A percentile compares a stretch with the other conserved stretches of the same genome.
Conservation (phyloP, 2,888 invertebrate genomes). For the Drosophila rellima region DNA sequence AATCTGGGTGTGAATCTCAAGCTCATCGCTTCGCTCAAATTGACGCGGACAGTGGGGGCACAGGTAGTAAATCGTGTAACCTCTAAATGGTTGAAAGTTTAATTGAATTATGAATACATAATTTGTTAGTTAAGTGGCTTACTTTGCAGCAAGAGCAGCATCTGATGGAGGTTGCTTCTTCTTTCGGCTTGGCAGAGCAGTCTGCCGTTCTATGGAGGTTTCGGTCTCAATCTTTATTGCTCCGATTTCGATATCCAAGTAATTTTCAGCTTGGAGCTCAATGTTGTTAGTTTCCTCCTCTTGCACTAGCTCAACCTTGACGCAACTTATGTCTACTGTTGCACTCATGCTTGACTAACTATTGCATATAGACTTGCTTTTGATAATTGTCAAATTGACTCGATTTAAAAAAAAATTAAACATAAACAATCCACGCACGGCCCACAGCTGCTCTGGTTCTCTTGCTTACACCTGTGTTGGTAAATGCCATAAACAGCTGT, state of each 20-base stretch:
- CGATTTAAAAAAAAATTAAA: conserved; percentile 9
- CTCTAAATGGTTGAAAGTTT: not conserved
- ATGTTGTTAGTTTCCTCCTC: not conserved
- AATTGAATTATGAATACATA: not conserved
- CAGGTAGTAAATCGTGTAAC: not conserved
- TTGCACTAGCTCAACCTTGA: conserved; percentile 19
- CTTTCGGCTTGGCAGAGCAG: no score
- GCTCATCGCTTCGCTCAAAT: conserved; percentile 28
- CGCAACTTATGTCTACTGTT: conserved; percentile 23
- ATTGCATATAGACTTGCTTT: not conserved
- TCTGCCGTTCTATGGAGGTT: not conserved
- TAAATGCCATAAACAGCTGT: not conserved
- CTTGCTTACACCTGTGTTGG: conserved; percentile 8
- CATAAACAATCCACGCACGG: conserved; percentile 4
- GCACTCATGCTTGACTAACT: conserved; percentile 1
- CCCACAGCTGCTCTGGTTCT: conserved; percentile 31
- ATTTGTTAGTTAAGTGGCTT: not conserved
- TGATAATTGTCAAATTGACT: not conserved
- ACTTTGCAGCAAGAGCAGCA: not conserved
- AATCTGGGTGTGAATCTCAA: conserved; percentile 34
- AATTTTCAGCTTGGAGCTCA: not conserved
- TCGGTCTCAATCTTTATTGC: conserved; percentile 36
- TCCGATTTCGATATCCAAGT: conserved; percentile 26
- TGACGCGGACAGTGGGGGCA: conserved; percentile 29
- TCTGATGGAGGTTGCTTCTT: not conserved